phyloP scores from a whole-genome alignment of 2,888 invertebrate species.

The Ditylenchus weischeri region DNA sequence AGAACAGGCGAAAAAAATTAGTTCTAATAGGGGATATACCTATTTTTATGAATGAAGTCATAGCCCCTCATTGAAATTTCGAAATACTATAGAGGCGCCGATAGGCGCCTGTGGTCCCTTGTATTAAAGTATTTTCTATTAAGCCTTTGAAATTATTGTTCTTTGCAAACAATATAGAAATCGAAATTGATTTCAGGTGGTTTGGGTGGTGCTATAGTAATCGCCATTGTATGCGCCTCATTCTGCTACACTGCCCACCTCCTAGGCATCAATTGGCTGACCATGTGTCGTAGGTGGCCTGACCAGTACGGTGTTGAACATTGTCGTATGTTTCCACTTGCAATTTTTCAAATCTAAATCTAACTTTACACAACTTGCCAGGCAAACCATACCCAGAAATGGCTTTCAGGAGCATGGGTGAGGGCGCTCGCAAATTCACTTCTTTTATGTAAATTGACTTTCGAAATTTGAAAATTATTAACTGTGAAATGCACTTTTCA shows the following conservation, averaged over 20 bases:
- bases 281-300: slow-evolving; percentile 46
- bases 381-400: slow-evolving; percentile 57
- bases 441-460: slow-evolving; percentile 1
- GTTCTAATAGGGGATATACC: no score
- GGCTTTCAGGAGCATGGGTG: slow-evolving; percentile 53
- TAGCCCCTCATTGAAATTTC: no score
- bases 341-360: no score
- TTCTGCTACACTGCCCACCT: slow-evolving; percentile 57
- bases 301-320: slow-evolving; percentile 26
- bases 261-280: slow-evolving; percentile 54
- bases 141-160: slow-evolving; percentile 8
- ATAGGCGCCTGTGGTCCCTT: no score
- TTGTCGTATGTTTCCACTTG: slow-evolving; percentile 6
- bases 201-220: slow-evolving; percentile 31
- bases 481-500: not conserved
- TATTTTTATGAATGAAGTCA: no score
- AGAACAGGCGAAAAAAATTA: no score
- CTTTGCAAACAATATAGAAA: slow-evolving; percentile 3
- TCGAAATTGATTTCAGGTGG: slow-evolving; percentile 25
- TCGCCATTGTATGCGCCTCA: slow-evolving; percentile 33
- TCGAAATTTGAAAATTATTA: not conserved
- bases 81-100: no score
- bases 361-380: no score
- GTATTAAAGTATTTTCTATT: no score
- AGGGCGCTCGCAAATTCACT: slow-evolving; percentile 19